Percentiles rank a stretch among this genome's conserved stretches.
These are phyloP conservation scores for Hypsopygia costalis DNA, from an alignment of 2,888 invertebrate genomes.

Conservation along the genomic window DNA sequence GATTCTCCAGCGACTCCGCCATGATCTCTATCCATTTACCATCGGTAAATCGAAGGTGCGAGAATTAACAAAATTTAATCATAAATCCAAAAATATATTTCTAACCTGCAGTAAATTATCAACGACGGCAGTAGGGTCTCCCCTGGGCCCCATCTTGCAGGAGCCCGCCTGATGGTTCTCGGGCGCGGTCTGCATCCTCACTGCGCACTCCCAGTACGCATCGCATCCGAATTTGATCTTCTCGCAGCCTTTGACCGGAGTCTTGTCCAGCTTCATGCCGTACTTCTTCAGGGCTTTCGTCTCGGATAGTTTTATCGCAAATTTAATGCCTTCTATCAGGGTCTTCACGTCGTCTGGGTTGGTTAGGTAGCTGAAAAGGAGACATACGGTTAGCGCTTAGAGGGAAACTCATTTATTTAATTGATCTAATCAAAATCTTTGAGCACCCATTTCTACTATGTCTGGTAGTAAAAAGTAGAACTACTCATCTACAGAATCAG, in stretches of 20 bases:
- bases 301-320: constrained; percentile 85
- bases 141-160: constrained; percentile 89
- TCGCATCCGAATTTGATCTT: constrained; percentile 86
- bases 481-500: too few relatives aligned
- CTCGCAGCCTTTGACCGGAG: constrained; percentile 87
- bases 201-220: constrained; percentile 90
- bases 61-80: too few relatives aligned
- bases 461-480: too few relatives aligned
- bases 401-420: too few relatives aligned
- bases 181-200: constrained; percentile 87
- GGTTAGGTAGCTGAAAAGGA: constrained; percentile 80
- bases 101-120: constrained; percentile 81
- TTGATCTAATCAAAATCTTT: too few relatives aligned
- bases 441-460: too few relatives aligned
- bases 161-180: constrained; percentile 92
- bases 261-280: constrained; percentile 87
- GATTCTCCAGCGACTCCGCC: too few relatives aligned
- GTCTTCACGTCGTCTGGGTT: constrained; percentile 89
- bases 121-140: constrained; percentile 86
- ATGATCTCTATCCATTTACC: too few relatives aligned
- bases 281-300: constrained; percentile 82
- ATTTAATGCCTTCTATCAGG: constrained; percentile 91
- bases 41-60: too few relatives aligned
- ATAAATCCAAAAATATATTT: too few relatives aligned
- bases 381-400: too few relatives aligned